A percentile compares a stretch with the other conserved stretches of the same genome.
Evolutionary conservation across 2,113 vertebrate species (phyloP).

Genomic region (Ceyx cyanopectus): DNA sequence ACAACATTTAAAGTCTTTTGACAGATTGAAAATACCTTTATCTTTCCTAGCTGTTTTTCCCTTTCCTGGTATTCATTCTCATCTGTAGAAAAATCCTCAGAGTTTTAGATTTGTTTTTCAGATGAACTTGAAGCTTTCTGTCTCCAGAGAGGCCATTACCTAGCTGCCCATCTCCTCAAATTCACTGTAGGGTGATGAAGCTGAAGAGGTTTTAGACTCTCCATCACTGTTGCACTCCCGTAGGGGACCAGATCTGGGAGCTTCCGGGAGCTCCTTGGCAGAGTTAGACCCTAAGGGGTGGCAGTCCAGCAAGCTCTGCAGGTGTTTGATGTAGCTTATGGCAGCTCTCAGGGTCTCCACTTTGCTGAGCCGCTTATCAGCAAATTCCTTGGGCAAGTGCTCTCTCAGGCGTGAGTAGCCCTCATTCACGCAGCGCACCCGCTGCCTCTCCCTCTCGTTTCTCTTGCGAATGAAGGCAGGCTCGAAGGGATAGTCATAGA

Average conservation of each 20-base stretch:
- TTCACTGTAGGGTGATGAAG: constrained; percentile 80
- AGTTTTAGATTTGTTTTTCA: neutral
- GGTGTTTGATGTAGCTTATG: constrained; percentile 90
- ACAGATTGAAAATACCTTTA: neutral
- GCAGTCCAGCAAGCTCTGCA: constrained; percentile 85
- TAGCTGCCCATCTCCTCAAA: constrained; percentile 72
- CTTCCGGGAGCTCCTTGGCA: constrained; percentile 21
- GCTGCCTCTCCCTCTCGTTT: constrained; percentile 91
- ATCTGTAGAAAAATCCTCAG: neutral
- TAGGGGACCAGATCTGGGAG: constrained; percentile 1
- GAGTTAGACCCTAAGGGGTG: constrained; percentile 51
- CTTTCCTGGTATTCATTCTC: neutral
- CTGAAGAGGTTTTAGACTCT: constrained; percentile 81
- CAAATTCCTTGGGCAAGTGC: constrained; percentile 88
- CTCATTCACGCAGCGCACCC: constrained; percentile 93
- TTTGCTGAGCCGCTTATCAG: constrained; percentile 90
- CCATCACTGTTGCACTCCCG: constrained; percentile 84
- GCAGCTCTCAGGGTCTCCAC: constrained; percentile 93
- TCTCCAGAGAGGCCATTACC: neutral
- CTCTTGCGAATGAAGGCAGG: constrained; percentile 90
- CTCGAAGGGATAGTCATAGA: constrained; percentile 83
- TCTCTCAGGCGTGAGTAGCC: constrained; percentile 90
- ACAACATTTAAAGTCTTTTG: neutral
- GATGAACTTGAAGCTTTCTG: neutral
- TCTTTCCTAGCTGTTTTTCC: neutral